Evolutionary conservation across 2,888 invertebrate genomes (phyloP).

Genomic region (Pammene aurita): DNA sequence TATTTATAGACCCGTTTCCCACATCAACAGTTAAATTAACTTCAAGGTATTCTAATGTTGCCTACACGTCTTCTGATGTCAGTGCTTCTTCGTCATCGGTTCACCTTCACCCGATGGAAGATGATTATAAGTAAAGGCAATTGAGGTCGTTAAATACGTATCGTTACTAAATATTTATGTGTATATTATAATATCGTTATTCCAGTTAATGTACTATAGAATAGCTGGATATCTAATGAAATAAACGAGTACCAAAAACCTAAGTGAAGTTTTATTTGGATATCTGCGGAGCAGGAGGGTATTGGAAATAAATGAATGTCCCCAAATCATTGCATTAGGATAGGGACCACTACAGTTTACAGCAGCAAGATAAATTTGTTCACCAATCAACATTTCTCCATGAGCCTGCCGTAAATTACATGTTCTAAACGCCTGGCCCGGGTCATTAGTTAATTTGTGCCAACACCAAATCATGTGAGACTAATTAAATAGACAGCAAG

Average conservation of each 20-base stretch:
- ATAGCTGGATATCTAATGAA: no score
- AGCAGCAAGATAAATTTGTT: no score
- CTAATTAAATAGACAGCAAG: conserved; percentile 1
- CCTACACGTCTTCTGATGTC: conserved; percentile 52
- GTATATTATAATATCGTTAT: no score
- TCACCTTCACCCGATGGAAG: conserved; percentile 49
- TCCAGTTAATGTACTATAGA: no score
- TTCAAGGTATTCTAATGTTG: conserved; percentile 23
- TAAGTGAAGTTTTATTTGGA: no score
- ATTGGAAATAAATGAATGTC: no score
- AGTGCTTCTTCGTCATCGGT: conserved; percentile 45
- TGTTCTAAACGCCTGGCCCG: neutral
- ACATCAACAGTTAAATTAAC: conserved; percentile 22
- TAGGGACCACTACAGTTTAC: no score
- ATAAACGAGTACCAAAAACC: no score
- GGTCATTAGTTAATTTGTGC: neutral
- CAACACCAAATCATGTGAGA: conserved; percentile 13
- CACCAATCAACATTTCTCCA: no score
- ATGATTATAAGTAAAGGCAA: neutral
- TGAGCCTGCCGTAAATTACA: neutral
- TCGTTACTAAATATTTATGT: no score
- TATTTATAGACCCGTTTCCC: conserved; percentile 21
- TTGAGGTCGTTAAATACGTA: neutral
- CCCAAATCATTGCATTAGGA: no score
- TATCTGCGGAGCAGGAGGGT: no score